Evolutionary conservation across 2,888 invertebrate species (phyloP), one percentile per base, ranked within the genome.

Genomic region (Griposia aprilina): DNA sequence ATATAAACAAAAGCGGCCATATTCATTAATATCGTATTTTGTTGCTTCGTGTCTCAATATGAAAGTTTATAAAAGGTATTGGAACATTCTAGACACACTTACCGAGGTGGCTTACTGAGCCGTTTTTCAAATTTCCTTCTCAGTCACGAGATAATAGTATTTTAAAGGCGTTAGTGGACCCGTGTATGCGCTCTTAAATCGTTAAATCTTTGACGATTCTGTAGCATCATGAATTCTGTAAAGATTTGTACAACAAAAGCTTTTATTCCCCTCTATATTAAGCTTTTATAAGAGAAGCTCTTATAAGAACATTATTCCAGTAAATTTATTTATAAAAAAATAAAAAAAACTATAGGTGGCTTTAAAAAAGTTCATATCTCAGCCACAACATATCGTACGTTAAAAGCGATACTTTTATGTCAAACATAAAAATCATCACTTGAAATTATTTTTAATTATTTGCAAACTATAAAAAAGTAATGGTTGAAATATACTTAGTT

Each of bases 341-440:
- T 23, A 30, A 20, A 26, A 55, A 6, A 23, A 45, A 11, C 11
- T n/a, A 72, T 50, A 15, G 36, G 17, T 11, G n/a, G 4, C 1
- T n/a, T 52, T 20, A 20, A 41, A 69, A 55, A 4, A 57, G 2
- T 57, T 36, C 8, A 13, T 26, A 41, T 74, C 45, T 23, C 11
- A 41, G 20, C 15, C 15, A 68, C 50, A 70, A 57, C 30, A n/a
- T 48, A 26, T n/a, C n/a, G 41, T 60, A 41, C 23, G 26, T 26
- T 60, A 62, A 20, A 63, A 76, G 20, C 48, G 30, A 76, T 80
- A 80, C 55, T 76, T 78, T 87, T 75, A 87, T 71, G 20, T 20
- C 8, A 30, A 45, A 65, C 65, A 74, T 82, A 73, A 74, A 76
- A 83, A 63, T 76, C 50, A 74, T 72, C 59, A 30, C 30, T 62